Evolutionary conservation across 1,140 invertebrate species (phyloP).

Genomic region (Zaprionus taronus): DNA sequence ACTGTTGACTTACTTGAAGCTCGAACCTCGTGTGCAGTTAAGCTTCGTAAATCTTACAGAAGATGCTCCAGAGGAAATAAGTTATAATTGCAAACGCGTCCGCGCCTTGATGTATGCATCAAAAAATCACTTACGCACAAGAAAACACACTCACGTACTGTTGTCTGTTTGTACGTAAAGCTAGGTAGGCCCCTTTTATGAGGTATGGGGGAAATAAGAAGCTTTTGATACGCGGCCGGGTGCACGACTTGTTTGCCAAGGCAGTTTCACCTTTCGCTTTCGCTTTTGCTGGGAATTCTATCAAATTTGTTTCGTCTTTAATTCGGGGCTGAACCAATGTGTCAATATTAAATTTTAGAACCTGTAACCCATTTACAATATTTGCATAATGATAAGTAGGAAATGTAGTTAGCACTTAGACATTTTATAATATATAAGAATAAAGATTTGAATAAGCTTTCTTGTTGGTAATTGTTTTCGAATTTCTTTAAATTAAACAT

Average conservation of each 20-base stretch:
- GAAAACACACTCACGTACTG: not conserved
- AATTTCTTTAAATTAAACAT: not conserved
- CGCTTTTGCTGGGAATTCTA: not conserved
- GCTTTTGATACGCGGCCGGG: not conserved
- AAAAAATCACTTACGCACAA: conserved; percentile 29
- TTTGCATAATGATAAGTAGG: not conserved
- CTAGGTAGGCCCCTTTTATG: not conserved
- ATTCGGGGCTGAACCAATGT: not conserved
- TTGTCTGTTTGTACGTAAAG: not conserved
- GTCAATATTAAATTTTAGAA: not conserved
- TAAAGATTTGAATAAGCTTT: not conserved
- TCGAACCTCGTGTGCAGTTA: conserved; percentile 22
- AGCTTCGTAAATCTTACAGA: conserved; percentile 41
- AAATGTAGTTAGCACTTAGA: not conserved
- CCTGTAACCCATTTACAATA: not conserved
- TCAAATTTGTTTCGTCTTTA: not conserved
- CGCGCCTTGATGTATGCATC: conserved; percentile 37
- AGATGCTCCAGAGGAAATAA: conserved; percentile 46
- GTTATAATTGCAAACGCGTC: conserved; percentile 47
- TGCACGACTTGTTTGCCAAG: not conserved
- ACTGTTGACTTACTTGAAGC: conserved; percentile 38
- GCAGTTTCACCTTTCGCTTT: not conserved
- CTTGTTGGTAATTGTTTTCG: not conserved
- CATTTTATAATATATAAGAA: not conserved
- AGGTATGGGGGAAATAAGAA: not conserved